phyloP scores from a whole-genome alignment of 2,888 invertebrate genomes.

The Lasioglossum calceatum region DNA sequence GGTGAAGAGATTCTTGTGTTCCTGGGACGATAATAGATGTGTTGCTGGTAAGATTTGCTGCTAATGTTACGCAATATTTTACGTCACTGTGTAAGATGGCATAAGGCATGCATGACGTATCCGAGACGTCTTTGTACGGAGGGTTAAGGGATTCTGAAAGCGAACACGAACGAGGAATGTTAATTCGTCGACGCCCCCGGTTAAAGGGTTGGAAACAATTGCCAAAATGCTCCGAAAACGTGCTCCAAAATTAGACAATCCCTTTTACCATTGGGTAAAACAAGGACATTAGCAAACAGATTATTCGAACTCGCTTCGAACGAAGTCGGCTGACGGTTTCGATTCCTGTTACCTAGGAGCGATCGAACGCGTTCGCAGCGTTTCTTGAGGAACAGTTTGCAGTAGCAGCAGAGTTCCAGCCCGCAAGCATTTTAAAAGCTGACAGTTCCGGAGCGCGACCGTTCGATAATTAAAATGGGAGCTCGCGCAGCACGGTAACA shows the following conservation, averaged over 20 bases:
- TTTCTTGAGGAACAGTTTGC: neutral
- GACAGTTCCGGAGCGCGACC: neutral
- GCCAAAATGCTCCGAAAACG: no score
- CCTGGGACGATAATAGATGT: no score
- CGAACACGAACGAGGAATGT: no score
- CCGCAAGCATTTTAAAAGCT: neutral
- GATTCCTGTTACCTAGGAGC: neutral
- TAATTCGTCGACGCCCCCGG: no score
- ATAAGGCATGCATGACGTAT: no score
- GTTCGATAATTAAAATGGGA: slow-evolving; percentile 45
- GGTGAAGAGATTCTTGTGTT: no score
- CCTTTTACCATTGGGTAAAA: neutral
- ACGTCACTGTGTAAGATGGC: no score
- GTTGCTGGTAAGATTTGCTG: no score
- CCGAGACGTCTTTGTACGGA: no score
- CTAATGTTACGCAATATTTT: no score
- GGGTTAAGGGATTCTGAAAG: no score
- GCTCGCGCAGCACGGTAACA: slow-evolving; percentile 7
- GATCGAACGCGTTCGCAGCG: neutral
- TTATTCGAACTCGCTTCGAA: neutral
- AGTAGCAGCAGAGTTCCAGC: neutral
- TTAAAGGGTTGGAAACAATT: no score
- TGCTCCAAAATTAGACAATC: neutral
- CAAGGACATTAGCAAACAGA: neutral
- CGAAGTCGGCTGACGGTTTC: neutral